Base-by-base conservation (phyloP, 2,888 invertebrate species). In the Tuta absoluta region DNA sequence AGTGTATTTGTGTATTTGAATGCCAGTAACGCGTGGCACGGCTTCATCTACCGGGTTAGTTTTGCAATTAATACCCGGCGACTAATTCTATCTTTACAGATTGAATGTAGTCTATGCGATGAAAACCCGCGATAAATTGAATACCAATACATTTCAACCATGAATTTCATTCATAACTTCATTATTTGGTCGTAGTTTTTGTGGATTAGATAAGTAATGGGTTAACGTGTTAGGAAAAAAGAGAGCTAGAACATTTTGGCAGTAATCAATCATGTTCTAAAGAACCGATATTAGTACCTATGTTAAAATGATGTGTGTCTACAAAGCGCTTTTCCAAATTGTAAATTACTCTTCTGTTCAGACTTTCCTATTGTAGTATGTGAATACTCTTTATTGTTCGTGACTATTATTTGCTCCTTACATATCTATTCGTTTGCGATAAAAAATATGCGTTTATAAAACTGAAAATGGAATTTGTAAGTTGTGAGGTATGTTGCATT, bases 241-340 rank as follows among this genome's bases (percentile, higher is more conserved):
- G 10, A 11, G 8, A 23, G 2, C 1, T 28, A 8, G 17, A 33
- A 56, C 8, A 8, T 17, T 53, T 53, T 53, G 33, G 28, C 28
- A 33, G 56, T 56, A 28, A 24, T 28, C 24, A 48, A 28, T 28
- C 14, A 33, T 33, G 63, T 62, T 37, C 53, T 41, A 19, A 63
- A 41, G 28, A 63, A 57, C 28, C 17, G 57, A 38, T 17, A 12
- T 14, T 51, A 51, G 37, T 62, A 21, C 21, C 12, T 41, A 7
- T 48, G 17, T 51, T 62, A 53, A 53, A 62, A 19, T 33, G 33
- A 53, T 63, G 19, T 57, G 57, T 63, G 63, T 63, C 28, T 63
- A 41, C 14, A 17, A 57, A 19, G 28, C 57, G 57, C 63, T 63
- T 58, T 24, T 28, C 56, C 56, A 56, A 56, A 56, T 56, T 56